A percentile compares a stretch with the other conserved stretches of the same genome.
These are phyloP conservation scores for Myioborus melanocephalus DNA, from an alignment of 2,797 vertebrate genomes.

Conservation along the genomic window DNA sequence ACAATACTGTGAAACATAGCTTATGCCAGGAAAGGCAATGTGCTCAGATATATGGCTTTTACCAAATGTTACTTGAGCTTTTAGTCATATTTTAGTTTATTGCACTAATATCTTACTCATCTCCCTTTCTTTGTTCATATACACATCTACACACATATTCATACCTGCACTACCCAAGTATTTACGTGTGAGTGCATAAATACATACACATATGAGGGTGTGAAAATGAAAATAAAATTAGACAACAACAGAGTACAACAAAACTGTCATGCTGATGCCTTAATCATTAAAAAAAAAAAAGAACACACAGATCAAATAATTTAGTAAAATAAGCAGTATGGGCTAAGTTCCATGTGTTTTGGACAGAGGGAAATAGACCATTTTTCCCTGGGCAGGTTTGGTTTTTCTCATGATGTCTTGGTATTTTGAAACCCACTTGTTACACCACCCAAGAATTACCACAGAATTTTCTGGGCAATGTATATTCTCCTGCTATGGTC, in stretches of 20 bases:
- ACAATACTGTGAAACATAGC: not conserved
- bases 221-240: slow-evolving; percentile 45
- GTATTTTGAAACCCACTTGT: not conserved
- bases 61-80: not conserved
- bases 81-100: not conserved
- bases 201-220: not conserved
- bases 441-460: not conserved
- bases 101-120: not conserved
- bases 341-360: slow-evolving; percentile 2
- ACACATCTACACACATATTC: not conserved
- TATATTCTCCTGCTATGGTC: slow-evolving; percentile 5
- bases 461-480: not conserved
- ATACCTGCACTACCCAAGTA: not conserved
- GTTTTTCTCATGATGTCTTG: not conserved
- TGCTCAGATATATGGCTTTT: not conserved
- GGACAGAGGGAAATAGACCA: not conserved
- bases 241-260: not conserved
- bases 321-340: slow-evolving; percentile 15
- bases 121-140: not conserved
- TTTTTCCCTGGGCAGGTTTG: slow-evolving; percentile 6
- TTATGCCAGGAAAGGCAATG: not conserved
- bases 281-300: slow-evolving; percentile 9
- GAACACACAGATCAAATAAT: slow-evolving; percentile 40
- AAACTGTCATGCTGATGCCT: slow-evolving; percentile 21
- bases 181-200: not conserved